Evolutionary conservation across 2,113 vertebrate genomes (phyloP).

Genomic region (Hemibagrus wyckioides): DNA sequence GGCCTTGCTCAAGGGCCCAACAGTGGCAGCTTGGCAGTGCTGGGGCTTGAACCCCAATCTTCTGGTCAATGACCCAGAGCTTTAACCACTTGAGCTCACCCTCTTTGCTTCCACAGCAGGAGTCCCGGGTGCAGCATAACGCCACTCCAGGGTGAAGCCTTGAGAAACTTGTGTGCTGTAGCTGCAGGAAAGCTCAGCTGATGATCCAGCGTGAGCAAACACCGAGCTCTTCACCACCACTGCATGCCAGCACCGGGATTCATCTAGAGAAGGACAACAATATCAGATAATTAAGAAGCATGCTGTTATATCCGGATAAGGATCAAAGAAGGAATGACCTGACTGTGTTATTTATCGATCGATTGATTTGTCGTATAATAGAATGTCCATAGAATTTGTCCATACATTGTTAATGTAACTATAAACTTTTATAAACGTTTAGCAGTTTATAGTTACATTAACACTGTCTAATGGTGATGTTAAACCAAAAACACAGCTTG

Average conservation of each 20-base stretch:
- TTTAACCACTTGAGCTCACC: too few species aligned
- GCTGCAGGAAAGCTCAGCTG: slow-evolving; percentile 63
- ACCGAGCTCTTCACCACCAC: slow-evolving; percentile 60
- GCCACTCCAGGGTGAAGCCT: slow-evolving; percentile 74
- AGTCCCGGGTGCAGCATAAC: slow-evolving; percentile 58
- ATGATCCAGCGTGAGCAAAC: slow-evolving; percentile 53
- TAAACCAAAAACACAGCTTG: not conserved
- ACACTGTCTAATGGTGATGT: not conserved
- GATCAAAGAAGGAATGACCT: not conserved
- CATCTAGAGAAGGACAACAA: slow-evolving; percentile 3
- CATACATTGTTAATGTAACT: not conserved
- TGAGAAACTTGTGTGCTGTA: slow-evolving; percentile 63
- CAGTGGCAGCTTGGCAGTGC: too few species aligned
- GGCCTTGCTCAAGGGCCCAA: too few species aligned
- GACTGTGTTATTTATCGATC: not conserved
- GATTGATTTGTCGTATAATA: not conserved
- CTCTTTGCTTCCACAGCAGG: slow-evolving; percentile 39
- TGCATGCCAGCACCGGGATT: slow-evolving; percentile 54
- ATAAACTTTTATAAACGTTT: not conserved
- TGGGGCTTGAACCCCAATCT: too few species aligned
- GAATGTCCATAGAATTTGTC: not conserved
- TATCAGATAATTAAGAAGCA: not conserved
- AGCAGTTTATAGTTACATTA: not conserved
- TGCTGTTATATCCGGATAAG: not conserved
- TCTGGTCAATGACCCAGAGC: too few species aligned